These are phyloP conservation scores for Brachionus plicatilis DNA, from an alignment of 1,140 invertebrate species.

Conservation along the genomic window DNA sequence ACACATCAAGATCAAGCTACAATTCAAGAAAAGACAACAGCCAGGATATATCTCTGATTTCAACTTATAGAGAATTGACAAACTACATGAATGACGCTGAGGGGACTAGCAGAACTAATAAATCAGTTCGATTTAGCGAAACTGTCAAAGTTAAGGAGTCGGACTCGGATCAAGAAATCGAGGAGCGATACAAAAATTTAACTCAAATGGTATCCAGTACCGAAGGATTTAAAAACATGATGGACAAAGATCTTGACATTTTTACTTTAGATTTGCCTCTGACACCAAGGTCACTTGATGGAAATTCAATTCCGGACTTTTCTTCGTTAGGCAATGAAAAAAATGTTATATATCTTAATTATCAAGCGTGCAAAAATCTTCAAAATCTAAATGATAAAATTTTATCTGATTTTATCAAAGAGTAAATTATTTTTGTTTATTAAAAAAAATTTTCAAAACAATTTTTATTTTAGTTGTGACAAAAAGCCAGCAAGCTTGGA, in stretches of 20 bases:
- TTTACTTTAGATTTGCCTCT: slow-evolving; percentile 10
- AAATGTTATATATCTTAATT: background rate
- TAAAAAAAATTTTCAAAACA: background rate
- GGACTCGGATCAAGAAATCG: background rate
- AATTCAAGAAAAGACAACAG: background rate
- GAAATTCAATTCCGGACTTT: background rate
- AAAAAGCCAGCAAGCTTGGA: background rate
- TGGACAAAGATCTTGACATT: background rate
- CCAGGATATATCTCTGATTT: background rate
- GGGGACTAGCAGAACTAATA: background rate
- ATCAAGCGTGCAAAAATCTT: background rate
- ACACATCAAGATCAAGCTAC: background rate
- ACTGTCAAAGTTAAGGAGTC: background rate
- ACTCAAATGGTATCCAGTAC: background rate
- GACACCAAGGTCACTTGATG: slow-evolving; percentile 35
- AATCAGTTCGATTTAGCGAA: background rate
- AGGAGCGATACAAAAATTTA: background rate
- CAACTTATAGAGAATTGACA: background rate
- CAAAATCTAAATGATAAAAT: background rate
- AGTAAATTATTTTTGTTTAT: background rate
- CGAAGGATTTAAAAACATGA: background rate
- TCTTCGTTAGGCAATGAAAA: background rate
- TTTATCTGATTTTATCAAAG: slow-evolving; percentile 22
- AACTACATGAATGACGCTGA: background rate
- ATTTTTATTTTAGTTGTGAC: slow-evolving; percentile 12